A percentile compares a stretch with the other conserved stretches of the same genome.
These are phyloP conservation scores for Callosobruchus maculatus DNA, from an alignment of 2,888 invertebrate genomes.

Conservation along the genomic window DNA sequence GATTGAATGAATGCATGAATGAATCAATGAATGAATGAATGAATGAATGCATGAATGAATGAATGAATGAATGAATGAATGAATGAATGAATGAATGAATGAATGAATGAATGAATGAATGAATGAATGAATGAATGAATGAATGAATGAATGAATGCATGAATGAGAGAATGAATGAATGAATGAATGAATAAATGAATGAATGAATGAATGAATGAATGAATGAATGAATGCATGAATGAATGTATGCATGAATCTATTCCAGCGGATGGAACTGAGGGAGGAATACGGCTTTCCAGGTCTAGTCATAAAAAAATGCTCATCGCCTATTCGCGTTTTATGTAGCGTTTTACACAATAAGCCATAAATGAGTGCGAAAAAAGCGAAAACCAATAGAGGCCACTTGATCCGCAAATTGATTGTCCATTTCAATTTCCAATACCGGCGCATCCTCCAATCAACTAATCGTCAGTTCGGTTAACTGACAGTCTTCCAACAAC, in stretches of 20 bases:
- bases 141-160: no score
- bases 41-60: no score
- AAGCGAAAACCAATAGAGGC: not conserved
- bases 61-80: no score
- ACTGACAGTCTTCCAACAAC: not conserved
- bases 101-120: no score
- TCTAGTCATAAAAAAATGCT: no score
- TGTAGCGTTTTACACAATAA: not conserved
- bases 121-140: no score
- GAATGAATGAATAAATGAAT: not conserved
- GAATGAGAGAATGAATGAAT: no score
- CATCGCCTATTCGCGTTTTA: not conserved
- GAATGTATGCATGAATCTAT: slow-evolving; percentile 1
- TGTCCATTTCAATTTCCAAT: not conserved
- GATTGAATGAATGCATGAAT: no score
- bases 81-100: no score
- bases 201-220: not conserved
- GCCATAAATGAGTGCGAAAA: not conserved
- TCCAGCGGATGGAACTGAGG: no score
- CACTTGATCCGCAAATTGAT: not conserved
- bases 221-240: not conserved
- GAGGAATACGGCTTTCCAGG: no score
- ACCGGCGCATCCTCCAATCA: not conserved
- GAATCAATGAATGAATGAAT: no score
- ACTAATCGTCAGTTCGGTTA: not conserved